Evolutionary conservation across 2,888 invertebrate genomes (phyloP), one percentile per base, ranked within the genome.

Genomic region (Volucella zonaria): DNA sequence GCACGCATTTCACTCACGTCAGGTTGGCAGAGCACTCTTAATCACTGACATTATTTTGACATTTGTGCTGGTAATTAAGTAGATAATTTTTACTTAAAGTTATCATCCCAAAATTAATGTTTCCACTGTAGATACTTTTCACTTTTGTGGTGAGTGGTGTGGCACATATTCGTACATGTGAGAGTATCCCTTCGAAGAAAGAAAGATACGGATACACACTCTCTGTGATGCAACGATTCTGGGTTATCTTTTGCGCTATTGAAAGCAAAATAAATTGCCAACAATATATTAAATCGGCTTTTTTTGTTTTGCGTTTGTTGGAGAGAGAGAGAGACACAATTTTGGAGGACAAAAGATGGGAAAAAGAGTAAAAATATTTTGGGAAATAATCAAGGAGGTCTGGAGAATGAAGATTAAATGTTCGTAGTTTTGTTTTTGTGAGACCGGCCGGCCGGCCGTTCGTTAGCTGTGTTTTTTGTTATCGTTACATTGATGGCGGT

Each of bases 1-100:
- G 76, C 73, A 68, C 70, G 85, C 75, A 85, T 76, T 85, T 85
- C 85, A 76, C 80, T 85, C 71, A 73, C 76, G 67, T 80, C 67
- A 59, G 43, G 43, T 40, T 80, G 80, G 80, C 83, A 80, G 75
- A 47, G 71, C 67, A 80, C 76, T 85, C 80, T 85, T 85, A 85
- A 85, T 85, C 81, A 86, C 85, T 86, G 85, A 81, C 85, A 86
- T 76, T 85, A 85, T 81, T 85, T 86, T 86, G 85, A 82, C 81
- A 77, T 86, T 77, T 86, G 62, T 70, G 77, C 49, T 77, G 82
- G 85, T 86, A 86, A 86, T 86, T 86, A 86, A 86, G 85, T 86
- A 86, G 85, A 86, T 86, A 74, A 86, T 70, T 79, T 79, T 66
- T 73, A 73, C 80, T 85, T 80, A 76, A 80, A 80, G 71, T 62